Percentiles rank a stretch among this genome's conserved stretches.
These are phyloP conservation scores for Zaprionus tsacasi DNA, from an alignment of 1,140 invertebrate species.

Conservation along the genomic window DNA sequence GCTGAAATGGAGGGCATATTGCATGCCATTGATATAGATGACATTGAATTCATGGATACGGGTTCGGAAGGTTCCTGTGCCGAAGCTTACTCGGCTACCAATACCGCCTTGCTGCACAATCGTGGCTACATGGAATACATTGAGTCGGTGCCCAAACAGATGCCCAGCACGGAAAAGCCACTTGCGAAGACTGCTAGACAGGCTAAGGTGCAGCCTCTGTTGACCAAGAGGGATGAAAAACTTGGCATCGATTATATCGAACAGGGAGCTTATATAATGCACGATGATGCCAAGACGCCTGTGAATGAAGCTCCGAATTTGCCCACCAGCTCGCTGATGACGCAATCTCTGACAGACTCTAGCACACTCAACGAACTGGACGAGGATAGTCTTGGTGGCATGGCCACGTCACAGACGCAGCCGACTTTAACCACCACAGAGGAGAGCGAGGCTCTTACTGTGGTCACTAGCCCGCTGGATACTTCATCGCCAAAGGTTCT, in stretches of 20 bases:
- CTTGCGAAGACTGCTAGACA: not conserved
- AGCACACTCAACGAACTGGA: constrained; percentile 85
- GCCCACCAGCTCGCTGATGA: constrained; percentile 56
- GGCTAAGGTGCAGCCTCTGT: constrained; percentile 36
- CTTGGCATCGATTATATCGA: constrained; percentile 86
- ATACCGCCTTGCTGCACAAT: constrained; percentile 86
- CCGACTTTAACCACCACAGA: constrained; percentile 85
- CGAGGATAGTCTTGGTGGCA: constrained; percentile 86
- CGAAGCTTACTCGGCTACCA: constrained; percentile 86
- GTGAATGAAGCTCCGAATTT: constrained; percentile 70
- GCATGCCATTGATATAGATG: constrained; percentile 82
- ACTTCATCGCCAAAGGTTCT: constrained; percentile 76
- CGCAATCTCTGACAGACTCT: constrained; percentile 78
- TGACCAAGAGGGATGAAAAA: constrained; percentile 72
- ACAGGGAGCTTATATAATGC: constrained; percentile 84
- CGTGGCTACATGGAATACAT: constrained; percentile 90
- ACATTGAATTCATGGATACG: constrained; percentile 91
- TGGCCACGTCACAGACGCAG: constrained; percentile 63
- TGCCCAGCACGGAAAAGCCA: constrained; percentile 17
- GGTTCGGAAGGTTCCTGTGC: constrained; percentile 87
- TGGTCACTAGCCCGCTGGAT: constrained; percentile 86
- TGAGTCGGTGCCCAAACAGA: constrained; percentile 78
- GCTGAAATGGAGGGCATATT: constrained; percentile 74
- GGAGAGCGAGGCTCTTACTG: constrained; percentile 86
- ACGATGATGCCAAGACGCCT: constrained; percentile 79